These are phyloP conservation scores for Riptortus pedestris DNA, from an alignment of 1,140 invertebrate species.

Conservation along the genomic window DNA sequence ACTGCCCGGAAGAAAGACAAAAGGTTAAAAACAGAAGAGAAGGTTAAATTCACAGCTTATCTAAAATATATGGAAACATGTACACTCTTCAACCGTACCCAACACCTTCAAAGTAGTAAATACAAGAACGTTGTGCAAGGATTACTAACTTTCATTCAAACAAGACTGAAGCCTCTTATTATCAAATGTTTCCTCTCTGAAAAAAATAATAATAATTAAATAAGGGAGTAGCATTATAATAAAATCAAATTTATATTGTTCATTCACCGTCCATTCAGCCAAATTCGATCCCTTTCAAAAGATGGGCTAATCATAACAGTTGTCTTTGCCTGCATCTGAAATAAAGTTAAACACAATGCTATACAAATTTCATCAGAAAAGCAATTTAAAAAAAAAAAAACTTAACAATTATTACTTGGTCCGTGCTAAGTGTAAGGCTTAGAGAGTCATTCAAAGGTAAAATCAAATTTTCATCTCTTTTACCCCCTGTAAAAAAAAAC, in stretches of 20 bases:
- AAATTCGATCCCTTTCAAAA: conserved; percentile 69
- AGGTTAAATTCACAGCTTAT: not conserved
- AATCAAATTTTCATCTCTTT: conserved; percentile 83
- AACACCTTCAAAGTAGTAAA: no score
- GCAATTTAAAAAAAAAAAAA: not conserved
- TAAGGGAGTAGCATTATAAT: not conserved
- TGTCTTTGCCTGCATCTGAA: conserved; percentile 80
- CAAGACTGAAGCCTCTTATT: conserved; percentile 68
- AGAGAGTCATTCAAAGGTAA: conserved; percentile 95
- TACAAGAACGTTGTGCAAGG: not conserved
- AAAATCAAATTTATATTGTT: not conserved
- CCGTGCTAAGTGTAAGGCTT: conserved; percentile 75
- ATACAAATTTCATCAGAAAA: not conserved
- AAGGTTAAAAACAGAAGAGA: conserved; percentile 6
- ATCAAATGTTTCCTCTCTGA: conserved; percentile 58
- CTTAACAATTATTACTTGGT: conserved; percentile 49
- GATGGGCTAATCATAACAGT: conserved; percentile 60
- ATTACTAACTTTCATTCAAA: conserved; percentile 56
- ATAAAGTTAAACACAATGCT: conserved; percentile 25
- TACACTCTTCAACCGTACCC: not conserved
- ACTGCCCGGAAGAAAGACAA: conserved; percentile 34
- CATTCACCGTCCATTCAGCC: conserved; percentile 72
- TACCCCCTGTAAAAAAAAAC: conserved; percentile 69
- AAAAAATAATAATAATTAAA: conserved; percentile 33
- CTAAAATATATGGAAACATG: conserved; percentile 1